Percentiles rank a stretch among this genome's conserved stretches.
These are phyloP conservation scores for Deilephila porcellus DNA, from an alignment of 2,888 invertebrate genomes.

Conservation along the genomic window DNA sequence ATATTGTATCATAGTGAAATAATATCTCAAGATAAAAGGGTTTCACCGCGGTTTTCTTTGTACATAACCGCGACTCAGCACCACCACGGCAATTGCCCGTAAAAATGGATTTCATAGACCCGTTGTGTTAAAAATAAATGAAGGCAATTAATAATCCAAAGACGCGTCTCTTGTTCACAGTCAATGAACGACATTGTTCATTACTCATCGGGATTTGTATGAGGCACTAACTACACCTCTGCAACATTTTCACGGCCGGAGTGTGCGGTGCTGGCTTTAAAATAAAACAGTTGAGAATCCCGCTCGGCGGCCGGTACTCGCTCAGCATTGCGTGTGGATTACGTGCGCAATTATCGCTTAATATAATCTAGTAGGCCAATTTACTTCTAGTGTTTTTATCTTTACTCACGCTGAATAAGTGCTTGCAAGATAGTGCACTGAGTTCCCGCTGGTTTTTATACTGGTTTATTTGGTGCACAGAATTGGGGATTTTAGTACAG, in stretches of 20 bases:
- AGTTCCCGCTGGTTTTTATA: background rate
- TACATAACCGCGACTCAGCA: background rate
- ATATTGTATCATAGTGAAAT: too few species aligned
- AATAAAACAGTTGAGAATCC: conserved; percentile 81
- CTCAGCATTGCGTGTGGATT: conserved; percentile 57
- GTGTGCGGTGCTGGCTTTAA: conserved; percentile 70
- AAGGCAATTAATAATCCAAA: conserved; percentile 49
- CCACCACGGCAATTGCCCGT: conserved; percentile 29
- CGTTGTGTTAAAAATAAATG: conserved; percentile 45
- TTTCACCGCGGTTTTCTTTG: too few species aligned
- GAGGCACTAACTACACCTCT: conserved; percentile 59
- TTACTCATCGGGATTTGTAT: conserved; percentile 61
- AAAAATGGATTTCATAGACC: conserved; percentile 45
- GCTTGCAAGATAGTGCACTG: background rate
- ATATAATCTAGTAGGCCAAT: conserved; percentile 42
- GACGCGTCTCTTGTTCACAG: conserved; percentile 52
- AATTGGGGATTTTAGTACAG: background rate
- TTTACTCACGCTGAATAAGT: conserved; percentile 29
- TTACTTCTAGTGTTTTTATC: conserved; percentile 31
- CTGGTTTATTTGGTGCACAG: background rate
- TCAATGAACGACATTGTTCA: conserved; percentile 73
- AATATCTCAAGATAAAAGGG: too few species aligned
- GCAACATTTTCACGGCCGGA: conserved; percentile 77
- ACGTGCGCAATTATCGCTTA: conserved; percentile 60
- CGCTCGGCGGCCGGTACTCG: conserved; percentile 70